Conservation (phyloP, 2,888 invertebrate species). For the Oscheius sp. region DNA sequence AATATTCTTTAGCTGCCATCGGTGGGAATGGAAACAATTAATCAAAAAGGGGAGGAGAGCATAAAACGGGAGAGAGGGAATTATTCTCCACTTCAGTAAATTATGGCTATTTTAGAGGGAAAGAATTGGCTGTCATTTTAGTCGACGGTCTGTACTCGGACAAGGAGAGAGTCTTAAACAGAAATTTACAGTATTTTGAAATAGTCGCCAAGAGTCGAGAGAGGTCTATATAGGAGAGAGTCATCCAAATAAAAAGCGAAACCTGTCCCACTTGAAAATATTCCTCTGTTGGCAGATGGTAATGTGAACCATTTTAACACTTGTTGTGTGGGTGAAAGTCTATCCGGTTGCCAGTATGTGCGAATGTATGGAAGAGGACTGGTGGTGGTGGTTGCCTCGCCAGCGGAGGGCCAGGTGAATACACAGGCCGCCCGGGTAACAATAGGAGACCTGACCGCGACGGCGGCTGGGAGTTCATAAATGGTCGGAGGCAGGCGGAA, state of each 20-base stretch:
- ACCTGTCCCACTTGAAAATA: background rate
- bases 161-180: too few relatives aligned
- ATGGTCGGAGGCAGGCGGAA: background rate
- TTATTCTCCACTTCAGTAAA: too few relatives aligned
- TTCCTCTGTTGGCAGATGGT: too few relatives aligned
- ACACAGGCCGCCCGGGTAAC: slow-evolving; percentile 25
- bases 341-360: background rate
- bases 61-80: background rate
- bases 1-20: background rate
- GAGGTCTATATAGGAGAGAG: background rate
- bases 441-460: slow-evolving; percentile 24
- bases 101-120: background rate
- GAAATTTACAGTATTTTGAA: too few relatives aligned
- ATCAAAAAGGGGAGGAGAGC: slow-evolving; percentile 1
- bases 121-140: background rate
- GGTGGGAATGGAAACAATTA: too few relatives aligned
- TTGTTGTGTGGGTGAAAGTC: background rate
- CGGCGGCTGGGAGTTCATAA: slow-evolving; percentile 33
- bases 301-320: too few relatives aligned
- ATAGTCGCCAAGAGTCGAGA: too few relatives aligned
- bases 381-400: too few relatives aligned
- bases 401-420: slow-evolving; percentile 36
- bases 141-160: too few relatives aligned
- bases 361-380: background rate
- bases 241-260: background rate